Conservation (phyloP, 2,113 vertebrate genomes). For the Oryzias celebensis region DNA sequence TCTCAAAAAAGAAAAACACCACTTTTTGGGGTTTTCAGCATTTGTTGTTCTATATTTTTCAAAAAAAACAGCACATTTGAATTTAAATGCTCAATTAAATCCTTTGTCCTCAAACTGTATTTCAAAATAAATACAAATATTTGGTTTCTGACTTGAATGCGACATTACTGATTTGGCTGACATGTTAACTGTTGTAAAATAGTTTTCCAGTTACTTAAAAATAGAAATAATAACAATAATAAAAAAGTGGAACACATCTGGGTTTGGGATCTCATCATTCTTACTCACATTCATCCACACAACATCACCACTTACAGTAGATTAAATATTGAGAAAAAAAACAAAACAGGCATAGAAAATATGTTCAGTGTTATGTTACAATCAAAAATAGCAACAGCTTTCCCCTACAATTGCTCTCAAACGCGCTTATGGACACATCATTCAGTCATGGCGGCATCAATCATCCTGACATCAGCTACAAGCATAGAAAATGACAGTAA, state of each 20-base stretch:
- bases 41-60: slow-evolving; percentile 20
- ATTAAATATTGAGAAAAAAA: slow-evolving; percentile 50
- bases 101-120: slow-evolving; percentile 10
- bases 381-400: slow-evolving; percentile 44
- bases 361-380: slow-evolving; percentile 45
- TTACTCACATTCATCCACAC: slow-evolving; percentile 32
- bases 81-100: slow-evolving; percentile 46
- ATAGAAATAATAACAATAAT: slow-evolving; percentile 24
- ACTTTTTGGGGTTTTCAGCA: slow-evolving; percentile 12
- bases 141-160: slow-evolving; percentile 35
- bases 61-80: slow-evolving; percentile 4
- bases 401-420: slow-evolving; percentile 21
- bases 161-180: slow-evolving; percentile 42
- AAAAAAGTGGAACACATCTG: slow-evolving; percentile 28
- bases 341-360: slow-evolving; percentile 43
- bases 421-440: slow-evolving; percentile 19
- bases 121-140: slow-evolving; percentile 61
- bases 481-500: slow-evolving; percentile 37
- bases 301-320: slow-evolving; percentile 59
- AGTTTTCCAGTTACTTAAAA: slow-evolving; percentile 32
- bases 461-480: slow-evolving; percentile 25
- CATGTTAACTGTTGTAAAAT: slow-evolving; percentile 16
- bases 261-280: slow-evolving; percentile 20
- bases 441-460: slow-evolving; percentile 40
- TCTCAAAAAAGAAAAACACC: slow-evolving; percentile 4